Percentiles rank a stretch among this genome's conserved stretches.
phyloP scores from a whole-genome alignment of 2,797 vertebrate genomes.

The Calcarius lapponicus region DNA sequence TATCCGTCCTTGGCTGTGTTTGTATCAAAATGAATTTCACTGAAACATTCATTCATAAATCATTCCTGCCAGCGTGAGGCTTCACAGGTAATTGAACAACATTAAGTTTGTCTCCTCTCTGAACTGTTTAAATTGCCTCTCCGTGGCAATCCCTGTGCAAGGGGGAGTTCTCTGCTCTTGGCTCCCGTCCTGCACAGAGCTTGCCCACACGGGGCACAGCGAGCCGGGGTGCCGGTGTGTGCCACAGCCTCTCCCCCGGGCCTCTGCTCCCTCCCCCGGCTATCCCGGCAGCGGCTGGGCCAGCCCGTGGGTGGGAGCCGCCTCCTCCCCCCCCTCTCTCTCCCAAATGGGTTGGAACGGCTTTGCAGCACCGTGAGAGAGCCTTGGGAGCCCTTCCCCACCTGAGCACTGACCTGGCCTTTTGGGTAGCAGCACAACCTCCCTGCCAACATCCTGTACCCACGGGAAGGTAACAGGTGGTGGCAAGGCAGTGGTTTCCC shows the following conservation, averaged over 20 bases:
- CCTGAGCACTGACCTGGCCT: background rate
- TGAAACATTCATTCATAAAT: background rate
- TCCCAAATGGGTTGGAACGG: background rate
- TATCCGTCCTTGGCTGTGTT: background rate
- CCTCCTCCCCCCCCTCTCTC: background rate
- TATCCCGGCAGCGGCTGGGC: background rate
- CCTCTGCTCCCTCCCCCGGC: accelerated
- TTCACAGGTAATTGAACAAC: slow-evolving; percentile 4
- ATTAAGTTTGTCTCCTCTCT: background rate
- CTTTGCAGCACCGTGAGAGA: accelerated
- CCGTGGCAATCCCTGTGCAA: background rate
- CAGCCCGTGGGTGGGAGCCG: accelerated
- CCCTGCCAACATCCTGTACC: accelerated
- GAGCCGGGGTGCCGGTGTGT: accelerated
- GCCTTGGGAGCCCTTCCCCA: background rate
- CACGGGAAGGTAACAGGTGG: accelerated
- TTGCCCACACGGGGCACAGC: accelerated
- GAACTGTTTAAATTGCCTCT: background rate
- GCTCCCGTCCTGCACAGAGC: background rate
- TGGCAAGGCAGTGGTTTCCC: background rate
- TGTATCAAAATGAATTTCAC: background rate
- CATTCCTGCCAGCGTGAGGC: background rate
- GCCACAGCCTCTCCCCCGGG: background rate
- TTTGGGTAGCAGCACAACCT: background rate
- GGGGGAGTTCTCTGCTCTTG: background rate